Evolutionary conservation across 2,888 invertebrate genomes (phyloP), one percentile per base, ranked within the genome.

Genomic region (Drosophila antonietae): DNA sequence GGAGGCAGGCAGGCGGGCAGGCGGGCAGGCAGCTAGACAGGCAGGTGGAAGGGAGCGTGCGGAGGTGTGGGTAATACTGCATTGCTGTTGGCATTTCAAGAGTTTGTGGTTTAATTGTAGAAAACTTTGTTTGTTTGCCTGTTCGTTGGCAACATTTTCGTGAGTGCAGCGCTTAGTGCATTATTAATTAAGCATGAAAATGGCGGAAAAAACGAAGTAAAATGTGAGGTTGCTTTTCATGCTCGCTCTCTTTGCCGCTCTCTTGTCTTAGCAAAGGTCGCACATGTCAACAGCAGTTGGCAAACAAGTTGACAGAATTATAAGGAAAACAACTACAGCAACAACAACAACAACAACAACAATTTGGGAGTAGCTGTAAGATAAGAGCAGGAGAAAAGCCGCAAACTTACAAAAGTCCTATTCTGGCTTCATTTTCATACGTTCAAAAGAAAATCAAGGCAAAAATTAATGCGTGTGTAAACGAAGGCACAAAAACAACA

Each of bases 111-210:
- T 73, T 73, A 73, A 73, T 73, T 73, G 61, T 55, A 53, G 61
- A 37, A 73, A 73, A 73, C 57, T 73, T 73, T 73, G 49, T 71
- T 63, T 53, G 52, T 51, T 57, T 69, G 52, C 51, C 53, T 35
- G 51, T 62, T 57, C 28, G 75, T 43, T 56, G 57, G 68, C 56
- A 28, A 49, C 37, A 63, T 47, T 43, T 53, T 55, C 41, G 39
- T 47, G 58, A 68, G 41, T 62, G 68, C 68, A 68, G 33, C 62
- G 73, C 75, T 66, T 63, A 64, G 68, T 84, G 79, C 81, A 83
- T 81, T 81, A 81, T 81, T 81, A 81, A 81, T 81, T 84, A 84
- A 68, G 72, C 84, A 78, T 81, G 81, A 78, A 80, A 80, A 82
- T 63, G 52, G 28, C 57, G 60, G 33, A 33, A 59, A 3, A 31